A percentile compares a stretch with the other conserved stretches of the same genome.
These are phyloP conservation scores for Pterocles burchelli DNA, from an alignment of 2,113 vertebrate species.

Conservation along the genomic window DNA sequence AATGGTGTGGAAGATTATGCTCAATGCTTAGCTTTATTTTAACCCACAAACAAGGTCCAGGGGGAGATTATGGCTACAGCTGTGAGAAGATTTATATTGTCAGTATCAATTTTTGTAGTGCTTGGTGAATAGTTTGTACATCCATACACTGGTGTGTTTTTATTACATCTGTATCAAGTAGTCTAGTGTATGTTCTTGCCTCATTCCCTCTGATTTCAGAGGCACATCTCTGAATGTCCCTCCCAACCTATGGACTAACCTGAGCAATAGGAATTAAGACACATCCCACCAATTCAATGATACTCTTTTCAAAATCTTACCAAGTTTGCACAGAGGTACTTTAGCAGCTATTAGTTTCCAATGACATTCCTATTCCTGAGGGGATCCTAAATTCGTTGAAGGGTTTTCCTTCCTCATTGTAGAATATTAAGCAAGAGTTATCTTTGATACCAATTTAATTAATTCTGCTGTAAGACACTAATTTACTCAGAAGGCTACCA, in stretches of 20 bases:
- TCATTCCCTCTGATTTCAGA: not conserved
- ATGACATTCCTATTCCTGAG: conserved; percentile 14
- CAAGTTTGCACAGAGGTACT: not conserved
- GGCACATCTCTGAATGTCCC: not conserved
- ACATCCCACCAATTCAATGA: not conserved
- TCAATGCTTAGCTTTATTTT: not conserved
- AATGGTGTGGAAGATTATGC: not conserved
- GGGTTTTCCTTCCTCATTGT: not conserved
- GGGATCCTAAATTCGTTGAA: conserved; percentile 40
- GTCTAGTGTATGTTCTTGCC: accelerated
- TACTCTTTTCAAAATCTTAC: conserved; percentile 5
- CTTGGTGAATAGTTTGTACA: not conserved
- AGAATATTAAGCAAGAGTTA: conserved; percentile 54
- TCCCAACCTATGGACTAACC: not conserved
- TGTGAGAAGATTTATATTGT: not conserved
- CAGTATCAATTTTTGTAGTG: not conserved
- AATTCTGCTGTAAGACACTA: conserved; percentile 35
- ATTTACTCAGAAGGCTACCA: conserved; percentile 50
- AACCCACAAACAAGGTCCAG: not conserved
- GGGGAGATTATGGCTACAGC: not conserved
- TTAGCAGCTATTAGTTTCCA: conserved; percentile 48
- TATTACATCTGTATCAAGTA: not conserved
- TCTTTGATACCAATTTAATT: conserved; percentile 59
- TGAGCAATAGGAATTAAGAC: not conserved
- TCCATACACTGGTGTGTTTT: not conserved